phyloP scores from a whole-genome alignment of 2,113 vertebrate species.

The Heloderma charlesbogerti region DNA sequence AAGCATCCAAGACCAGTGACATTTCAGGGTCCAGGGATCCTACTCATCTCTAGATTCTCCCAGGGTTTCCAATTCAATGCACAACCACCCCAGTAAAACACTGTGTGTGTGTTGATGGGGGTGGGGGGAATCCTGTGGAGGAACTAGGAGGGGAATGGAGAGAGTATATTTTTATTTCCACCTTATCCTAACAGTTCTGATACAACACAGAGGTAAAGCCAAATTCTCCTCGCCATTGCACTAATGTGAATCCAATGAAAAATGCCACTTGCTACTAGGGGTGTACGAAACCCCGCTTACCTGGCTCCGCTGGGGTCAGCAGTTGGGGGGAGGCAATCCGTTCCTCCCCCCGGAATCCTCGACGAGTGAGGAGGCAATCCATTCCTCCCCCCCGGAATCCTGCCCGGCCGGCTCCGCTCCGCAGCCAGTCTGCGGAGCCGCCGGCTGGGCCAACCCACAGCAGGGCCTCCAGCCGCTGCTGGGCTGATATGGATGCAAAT shows the following conservation, averaged over 20 bases:
- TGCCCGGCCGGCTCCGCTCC: no score
- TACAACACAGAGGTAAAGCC: background rate
- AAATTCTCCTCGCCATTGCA: constrained; percentile 5
- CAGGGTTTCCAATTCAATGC: background rate
- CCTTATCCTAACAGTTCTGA: background rate
- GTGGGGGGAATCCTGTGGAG: background rate
- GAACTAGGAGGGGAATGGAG: background rate
- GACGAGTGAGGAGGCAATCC: no score
- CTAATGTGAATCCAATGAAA: background rate
- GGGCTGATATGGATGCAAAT: no score
- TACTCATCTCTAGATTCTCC: background rate
- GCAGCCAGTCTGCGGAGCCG: no score
- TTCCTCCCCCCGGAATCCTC: no score
- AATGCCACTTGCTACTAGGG: background rate
- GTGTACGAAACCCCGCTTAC: no score
- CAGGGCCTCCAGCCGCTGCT: no score
- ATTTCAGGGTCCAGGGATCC: background rate
- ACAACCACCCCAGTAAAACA: background rate
- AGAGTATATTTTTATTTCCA: background rate
- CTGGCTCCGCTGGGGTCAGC: no score
- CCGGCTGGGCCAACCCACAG: no score
- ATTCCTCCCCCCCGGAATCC: no score
- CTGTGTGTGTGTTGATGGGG: no score
- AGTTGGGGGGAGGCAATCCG: no score
- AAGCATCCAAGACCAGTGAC: background rate